Evolutionary conservation across 2,113 vertebrate species (phyloP).

Genomic region (Probosciger aterrimus): DNA sequence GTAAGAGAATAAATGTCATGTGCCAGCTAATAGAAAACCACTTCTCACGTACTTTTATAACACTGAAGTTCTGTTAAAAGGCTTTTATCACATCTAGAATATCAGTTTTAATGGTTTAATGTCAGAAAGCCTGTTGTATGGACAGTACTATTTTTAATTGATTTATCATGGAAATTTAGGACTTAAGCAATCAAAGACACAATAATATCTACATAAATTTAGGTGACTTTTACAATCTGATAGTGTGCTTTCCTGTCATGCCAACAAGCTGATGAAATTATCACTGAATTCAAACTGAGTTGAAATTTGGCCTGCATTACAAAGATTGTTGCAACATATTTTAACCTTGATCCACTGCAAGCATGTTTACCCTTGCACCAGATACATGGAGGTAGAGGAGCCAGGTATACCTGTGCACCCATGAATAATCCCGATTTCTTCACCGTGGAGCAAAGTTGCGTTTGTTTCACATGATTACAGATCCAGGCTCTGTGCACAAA

Average conservation of each 20-base stretch:
- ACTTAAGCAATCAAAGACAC: constrained; percentile 19
- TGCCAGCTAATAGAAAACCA: neutral
- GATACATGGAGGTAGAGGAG: neutral
- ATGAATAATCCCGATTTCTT: neutral
- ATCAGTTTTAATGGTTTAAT: neutral
- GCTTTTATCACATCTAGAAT: neutral
- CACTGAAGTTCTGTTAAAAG: neutral
- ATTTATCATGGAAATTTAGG: neutral
- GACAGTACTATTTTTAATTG: neutral
- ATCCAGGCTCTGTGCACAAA: neutral
- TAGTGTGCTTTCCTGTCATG: neutral
- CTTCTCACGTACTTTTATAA: neutral
- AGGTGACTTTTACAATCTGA: neutral
- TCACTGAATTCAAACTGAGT: neutral
- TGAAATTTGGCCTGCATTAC: neutral
- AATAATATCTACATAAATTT: constrained; percentile 39
- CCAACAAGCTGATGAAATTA: neutral
- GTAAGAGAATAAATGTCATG: neutral
- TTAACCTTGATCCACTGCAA: neutral
- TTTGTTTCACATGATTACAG: neutral
- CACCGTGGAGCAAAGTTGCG: neutral
- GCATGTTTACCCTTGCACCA: neutral
- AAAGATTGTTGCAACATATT: neutral
- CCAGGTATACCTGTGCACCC: neutral
- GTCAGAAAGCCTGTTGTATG: neutral